Base-by-base conservation (phyloP, 2,113 vertebrate species). In the Labrus mixtus region DNA sequence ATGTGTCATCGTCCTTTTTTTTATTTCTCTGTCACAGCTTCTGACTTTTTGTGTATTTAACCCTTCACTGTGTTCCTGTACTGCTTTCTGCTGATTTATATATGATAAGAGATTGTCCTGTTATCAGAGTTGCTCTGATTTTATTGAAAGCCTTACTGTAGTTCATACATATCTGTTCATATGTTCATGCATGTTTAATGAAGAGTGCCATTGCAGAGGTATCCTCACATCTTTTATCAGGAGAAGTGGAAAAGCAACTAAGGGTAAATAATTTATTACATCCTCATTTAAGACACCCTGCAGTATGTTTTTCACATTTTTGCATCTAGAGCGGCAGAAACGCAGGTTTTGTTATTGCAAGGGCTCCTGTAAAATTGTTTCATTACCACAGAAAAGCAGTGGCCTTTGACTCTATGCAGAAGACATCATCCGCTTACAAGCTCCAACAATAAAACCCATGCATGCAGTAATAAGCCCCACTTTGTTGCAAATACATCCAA, bases 401-500 rank as follows among this genome's bases (percentile, higher is more conserved):
- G 89, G 55, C 90, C 90, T 93, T 90, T 94, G 91, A 94, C 92
- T 90, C 72, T 0, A 16, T 46, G 87, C 88, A 86, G 81, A 92
- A 89, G 81, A 88, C 88, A 93, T 93, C 87, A 90, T 90, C 79
- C 76, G 25, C 86, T 90, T 87, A 91, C 90, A 86, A 83, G 80
- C 84, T 82, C 83, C 78, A 85, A 82, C 92, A 93, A 89, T 94
- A 93, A 94, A 93, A 91, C 74, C 84, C 78, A 74, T 81, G 86
- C 78, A 2, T 63, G 48, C 84, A 6, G 65, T 86, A 93, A 93
- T 94, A 93, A 91, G 89, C 86, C 55, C 89, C 9, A 77, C 89
- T 94, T 94, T 95, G 92, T 93, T 93, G 94, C 92, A 61, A 90
- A 92, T 90, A 93, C 79, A 91, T 90, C 87, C 87, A 89, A 90